These are phyloP conservation scores for Dolichotis patagonum DNA, from an alignment of 2,113 vertebrate species.

Conservation along the genomic window DNA sequence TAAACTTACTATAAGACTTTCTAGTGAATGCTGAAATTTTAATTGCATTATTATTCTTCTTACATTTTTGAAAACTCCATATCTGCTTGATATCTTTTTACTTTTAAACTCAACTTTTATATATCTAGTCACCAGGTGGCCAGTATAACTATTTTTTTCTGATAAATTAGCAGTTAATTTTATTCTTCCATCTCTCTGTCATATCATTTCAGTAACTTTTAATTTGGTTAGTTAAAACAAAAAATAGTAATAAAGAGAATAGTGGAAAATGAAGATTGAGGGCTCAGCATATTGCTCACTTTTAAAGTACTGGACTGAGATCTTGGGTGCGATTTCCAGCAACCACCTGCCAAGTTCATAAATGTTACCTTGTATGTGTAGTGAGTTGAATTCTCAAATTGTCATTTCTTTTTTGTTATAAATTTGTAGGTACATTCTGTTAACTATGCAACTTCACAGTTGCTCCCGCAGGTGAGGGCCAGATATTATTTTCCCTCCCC, in stretches of 20 bases:
- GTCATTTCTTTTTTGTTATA: constrained; percentile 11
- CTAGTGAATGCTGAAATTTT: constrained; percentile 17
- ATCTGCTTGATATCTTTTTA: not conserved
- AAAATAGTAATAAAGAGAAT: constrained; percentile 19
- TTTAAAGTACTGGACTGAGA: not conserved
- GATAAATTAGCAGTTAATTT: constrained; percentile 36
- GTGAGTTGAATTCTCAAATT: not conserved
- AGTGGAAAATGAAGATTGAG: not conserved
- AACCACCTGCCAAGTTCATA: not conserved
- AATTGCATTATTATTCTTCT: constrained; percentile 9
- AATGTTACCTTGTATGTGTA: not conserved
- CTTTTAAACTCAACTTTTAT: constrained; percentile 19
- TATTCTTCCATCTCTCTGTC: not conserved
- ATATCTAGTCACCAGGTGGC: not conserved
- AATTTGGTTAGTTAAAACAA: constrained; percentile 44
- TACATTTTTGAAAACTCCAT: not conserved
- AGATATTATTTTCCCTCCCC: not conserved
- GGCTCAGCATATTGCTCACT: not conserved
- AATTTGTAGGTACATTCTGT: constrained; percentile 13
- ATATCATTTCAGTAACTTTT: constrained; percentile 49
- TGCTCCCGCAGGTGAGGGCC: not conserved
- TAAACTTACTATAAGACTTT: constrained; percentile 47
- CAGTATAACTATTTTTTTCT: constrained; percentile 21
- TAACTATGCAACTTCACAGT: not conserved
- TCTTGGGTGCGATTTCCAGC: not conserved